phyloP scores from a whole-genome alignment of 2,797 vertebrate species.

The Forpus xanthops region DNA sequence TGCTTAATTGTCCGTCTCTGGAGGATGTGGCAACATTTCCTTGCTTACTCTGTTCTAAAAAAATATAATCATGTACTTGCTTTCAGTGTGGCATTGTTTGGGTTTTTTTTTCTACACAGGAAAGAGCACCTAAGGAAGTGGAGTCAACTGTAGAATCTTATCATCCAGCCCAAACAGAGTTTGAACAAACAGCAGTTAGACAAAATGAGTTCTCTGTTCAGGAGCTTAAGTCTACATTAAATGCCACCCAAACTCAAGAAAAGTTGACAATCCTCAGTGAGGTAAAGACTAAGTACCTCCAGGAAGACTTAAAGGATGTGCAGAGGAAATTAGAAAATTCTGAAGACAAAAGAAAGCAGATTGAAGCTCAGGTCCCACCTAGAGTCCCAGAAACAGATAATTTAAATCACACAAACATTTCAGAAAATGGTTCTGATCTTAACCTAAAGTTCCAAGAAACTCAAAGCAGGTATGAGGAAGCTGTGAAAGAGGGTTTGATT shows the following conservation, averaged over 20 bases:
- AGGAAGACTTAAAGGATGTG: conserved; percentile 80
- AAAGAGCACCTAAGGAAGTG: conserved; percentile 66
- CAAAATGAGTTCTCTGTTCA: conserved; percentile 40
- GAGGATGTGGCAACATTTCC: neutral
- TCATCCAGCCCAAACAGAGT: conserved; percentile 83
- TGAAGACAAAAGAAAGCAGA: conserved; percentile 79
- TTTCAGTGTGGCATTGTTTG: neutral
- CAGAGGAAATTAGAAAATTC: conserved; percentile 83
- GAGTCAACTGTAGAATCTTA: conserved; percentile 82
- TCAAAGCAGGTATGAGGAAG: conserved; percentile 83
- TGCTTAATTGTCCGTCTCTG: neutral
- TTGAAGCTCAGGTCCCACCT: conserved; percentile 80
- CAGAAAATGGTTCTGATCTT: conserved; percentile 85
- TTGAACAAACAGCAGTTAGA: conserved; percentile 68
- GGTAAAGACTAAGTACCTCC: conserved; percentile 79
- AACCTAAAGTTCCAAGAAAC: conserved; percentile 85
- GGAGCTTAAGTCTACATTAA: conserved; percentile 48
- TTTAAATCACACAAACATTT: conserved; percentile 71
- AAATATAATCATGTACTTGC: neutral
- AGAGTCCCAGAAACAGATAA: conserved; percentile 10
- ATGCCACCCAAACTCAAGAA: conserved; percentile 17
- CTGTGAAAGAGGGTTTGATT: conserved; percentile 82
- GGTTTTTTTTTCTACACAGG: conserved; percentile 54
- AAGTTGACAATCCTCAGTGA: conserved; percentile 56
- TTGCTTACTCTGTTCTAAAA: neutral